Evolutionary conservation across 2,113 vertebrate genomes (phyloP), one percentile per base, ranked within the genome.

Genomic region (Centropus unirufus): DNA sequence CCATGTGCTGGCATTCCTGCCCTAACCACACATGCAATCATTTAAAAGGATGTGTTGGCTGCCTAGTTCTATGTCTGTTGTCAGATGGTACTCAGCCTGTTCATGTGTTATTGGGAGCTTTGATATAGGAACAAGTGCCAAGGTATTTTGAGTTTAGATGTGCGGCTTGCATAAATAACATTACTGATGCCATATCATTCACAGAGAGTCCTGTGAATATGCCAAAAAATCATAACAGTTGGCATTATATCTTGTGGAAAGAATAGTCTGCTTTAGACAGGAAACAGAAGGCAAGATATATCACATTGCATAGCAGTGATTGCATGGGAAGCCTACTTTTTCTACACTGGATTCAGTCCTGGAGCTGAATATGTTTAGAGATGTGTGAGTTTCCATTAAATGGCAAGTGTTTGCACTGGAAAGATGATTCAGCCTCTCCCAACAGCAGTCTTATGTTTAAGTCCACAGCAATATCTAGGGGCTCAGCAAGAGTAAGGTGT

Each of bases 121-220:
- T 72, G 42, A 14, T 55, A 46, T 47, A 73, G 30, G 82, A 96
- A 77, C 55, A 36, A 9, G n/a, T 80, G 95, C 82, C 94, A 57
- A 83, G 12, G 76, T 74, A 87, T 93, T 86, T 90, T 72, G 73
- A 81, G 73, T 92, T 90, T 76, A 81, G 81, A 77, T 83, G 75
- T 70, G 81, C 62, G 95, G 78, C 92, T 95, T 92, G 87, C 73
- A 83, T 93, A 96, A 96, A 95, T 93, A 96, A 69, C 86, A 15
- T 87, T 73, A 54, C 57, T 0, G 0, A 89, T 95, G 77, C 79
- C 47, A 59, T 87, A 83, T 83, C 54, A 68, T 79, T 74, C 92
- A 51, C 86, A 94, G 54, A 92, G 89, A 90, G 57, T 86, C 70
- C 77, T 29, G 51, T 52, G 81, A 67, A 36, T 63, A 55, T 88